A percentile compares a stretch with the other conserved stretches of the same genome.
Evolutionary conservation across 2,888 invertebrate genomes (phyloP).

Genomic region (Branchellion lobata): DNA sequence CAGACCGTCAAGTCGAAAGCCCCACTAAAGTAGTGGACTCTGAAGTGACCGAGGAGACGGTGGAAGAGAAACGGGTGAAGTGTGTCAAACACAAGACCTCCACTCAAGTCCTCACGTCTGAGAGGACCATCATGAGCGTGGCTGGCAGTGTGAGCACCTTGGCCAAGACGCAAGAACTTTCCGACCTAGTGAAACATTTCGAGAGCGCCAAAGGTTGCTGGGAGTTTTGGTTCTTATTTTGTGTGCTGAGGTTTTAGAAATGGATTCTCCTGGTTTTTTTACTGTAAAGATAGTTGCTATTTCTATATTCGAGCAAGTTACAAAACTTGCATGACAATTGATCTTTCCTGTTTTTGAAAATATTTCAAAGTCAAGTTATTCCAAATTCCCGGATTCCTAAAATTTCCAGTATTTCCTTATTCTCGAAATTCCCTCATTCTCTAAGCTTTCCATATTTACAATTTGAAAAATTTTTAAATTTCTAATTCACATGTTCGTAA

Average conservation of each 20-base stretch:
- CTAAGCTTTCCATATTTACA: too few relatives aligned
- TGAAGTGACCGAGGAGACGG: constrained; percentile 45
- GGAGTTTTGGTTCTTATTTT: background rate
- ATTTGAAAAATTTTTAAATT: too few relatives aligned
- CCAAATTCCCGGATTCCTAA: too few relatives aligned
- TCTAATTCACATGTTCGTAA: too few relatives aligned
- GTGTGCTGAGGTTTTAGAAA: background rate
- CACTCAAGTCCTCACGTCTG: constrained; percentile 50
- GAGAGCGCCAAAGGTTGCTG: constrained; percentile 21
- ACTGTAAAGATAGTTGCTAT: too few relatives aligned
- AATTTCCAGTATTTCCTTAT: too few relatives aligned
- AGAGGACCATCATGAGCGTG: constrained; percentile 47
- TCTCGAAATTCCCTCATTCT: too few relatives aligned
- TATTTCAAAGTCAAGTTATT: too few relatives aligned
- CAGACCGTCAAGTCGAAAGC: constrained; percentile 32
- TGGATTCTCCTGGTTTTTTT: too few relatives aligned
- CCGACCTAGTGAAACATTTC: constrained; percentile 42
- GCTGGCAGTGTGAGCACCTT: constrained; percentile 36
- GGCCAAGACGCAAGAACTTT: constrained; percentile 38
- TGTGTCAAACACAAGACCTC: constrained; percentile 49
- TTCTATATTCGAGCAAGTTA: too few relatives aligned
- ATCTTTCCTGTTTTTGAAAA: too few relatives aligned
- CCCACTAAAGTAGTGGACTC: constrained; percentile 46
- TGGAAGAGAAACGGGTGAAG: constrained; percentile 52
- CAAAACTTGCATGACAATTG: too few relatives aligned